Evolutionary conservation across 2,888 invertebrate genomes (phyloP).

Genomic region (Macrophya annulata): DNA sequence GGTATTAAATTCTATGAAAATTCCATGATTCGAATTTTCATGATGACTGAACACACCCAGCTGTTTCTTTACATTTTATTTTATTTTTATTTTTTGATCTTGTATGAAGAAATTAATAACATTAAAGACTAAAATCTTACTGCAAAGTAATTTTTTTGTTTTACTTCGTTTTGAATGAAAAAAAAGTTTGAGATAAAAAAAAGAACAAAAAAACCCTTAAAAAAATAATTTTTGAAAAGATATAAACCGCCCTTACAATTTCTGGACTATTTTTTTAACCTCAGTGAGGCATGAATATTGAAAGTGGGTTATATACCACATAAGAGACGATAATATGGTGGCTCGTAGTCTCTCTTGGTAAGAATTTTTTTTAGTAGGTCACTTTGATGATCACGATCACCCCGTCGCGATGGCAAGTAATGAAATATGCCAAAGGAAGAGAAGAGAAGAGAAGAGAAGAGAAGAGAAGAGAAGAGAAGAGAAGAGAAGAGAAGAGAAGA

Average conservation of each 20-base stretch:
- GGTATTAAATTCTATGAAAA: too few relatives aligned
- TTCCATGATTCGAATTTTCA: too few relatives aligned
- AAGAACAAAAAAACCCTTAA: too few relatives aligned
- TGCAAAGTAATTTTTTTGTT: too few relatives aligned
- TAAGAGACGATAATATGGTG: background rate
- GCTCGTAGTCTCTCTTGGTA: background rate
- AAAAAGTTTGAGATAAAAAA: too few relatives aligned
- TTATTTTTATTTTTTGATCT: too few relatives aligned
- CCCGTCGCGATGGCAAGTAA: background rate
- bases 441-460: background rate
- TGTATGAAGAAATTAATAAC: too few relatives aligned
- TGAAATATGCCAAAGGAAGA: background rate
- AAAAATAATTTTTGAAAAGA: background rate
- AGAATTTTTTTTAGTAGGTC: conserved; percentile 8
- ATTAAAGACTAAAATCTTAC: too few relatives aligned
- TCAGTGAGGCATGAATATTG: background rate
- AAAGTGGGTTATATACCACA: background rate
- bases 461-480: background rate
- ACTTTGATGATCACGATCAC: background rate
- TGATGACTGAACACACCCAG: too few relatives aligned
- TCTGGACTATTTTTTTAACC: background rate
- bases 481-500: background rate
- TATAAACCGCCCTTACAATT: background rate
- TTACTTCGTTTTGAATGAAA: too few relatives aligned
- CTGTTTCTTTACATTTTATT: too few relatives aligned